These are phyloP conservation scores for Armadillidium nasatum DNA, from an alignment of 1,140 invertebrate genomes.

Conservation along the genomic window DNA sequence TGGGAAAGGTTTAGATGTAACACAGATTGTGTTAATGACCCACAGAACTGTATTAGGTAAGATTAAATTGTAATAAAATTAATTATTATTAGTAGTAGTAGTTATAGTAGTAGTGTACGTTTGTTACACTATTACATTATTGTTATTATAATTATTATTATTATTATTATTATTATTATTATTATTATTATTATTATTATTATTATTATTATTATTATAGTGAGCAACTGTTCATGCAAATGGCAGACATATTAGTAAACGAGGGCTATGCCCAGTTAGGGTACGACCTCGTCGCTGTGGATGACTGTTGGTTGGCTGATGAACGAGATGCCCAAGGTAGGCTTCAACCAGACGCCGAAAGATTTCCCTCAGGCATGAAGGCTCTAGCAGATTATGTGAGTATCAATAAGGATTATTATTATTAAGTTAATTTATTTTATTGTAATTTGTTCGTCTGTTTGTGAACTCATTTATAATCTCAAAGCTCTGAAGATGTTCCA, in stretches of 20 bases:
- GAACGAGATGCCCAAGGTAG: conserved; percentile 66
- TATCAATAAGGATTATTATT: conserved; percentile 39
- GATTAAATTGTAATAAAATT: background rate
- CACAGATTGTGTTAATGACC: conserved; percentile 86
- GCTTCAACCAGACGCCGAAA: conserved; percentile 72
- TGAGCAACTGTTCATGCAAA: conserved; percentile 82
- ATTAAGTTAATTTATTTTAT: no score
- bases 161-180: no score
- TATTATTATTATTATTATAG: conserved; percentile 55
- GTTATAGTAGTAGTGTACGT: no score
- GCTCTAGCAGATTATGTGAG: conserved; percentile 85
- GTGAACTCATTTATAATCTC: no score
- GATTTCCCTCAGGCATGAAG: conserved; percentile 90
- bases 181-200: no score
- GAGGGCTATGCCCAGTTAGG: conserved; percentile 72
- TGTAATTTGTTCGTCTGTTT: no score
- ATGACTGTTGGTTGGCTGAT: conserved; percentile 90
- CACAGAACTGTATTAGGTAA: conserved; percentile 78
- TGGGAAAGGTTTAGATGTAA: conserved; percentile 92
- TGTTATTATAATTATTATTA: no score
- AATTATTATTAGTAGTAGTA: no score
- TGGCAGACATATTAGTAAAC: conserved; percentile 80
- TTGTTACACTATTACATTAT: no score
- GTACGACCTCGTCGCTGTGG: conserved; percentile 80
- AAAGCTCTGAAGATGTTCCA: no score